Base-by-base conservation (phyloP, 1,140 invertebrate species). In the Hesperophylax magnus region DNA sequence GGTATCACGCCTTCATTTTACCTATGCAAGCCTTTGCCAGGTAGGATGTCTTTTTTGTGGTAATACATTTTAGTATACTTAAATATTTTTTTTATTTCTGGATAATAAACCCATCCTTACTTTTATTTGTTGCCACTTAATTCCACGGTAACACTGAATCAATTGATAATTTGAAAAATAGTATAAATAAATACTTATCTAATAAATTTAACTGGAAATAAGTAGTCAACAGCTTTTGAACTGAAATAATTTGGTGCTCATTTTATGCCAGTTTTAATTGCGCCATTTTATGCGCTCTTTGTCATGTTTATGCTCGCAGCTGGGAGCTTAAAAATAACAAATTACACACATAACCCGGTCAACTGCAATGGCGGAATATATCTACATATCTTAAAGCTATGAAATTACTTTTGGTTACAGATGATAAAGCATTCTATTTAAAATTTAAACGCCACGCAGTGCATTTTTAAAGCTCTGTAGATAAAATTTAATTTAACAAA, bases 221-320 rank as follows among this genome's bases (percentile, higher is more conserved):
- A 1, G 20, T 58, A 22, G 56, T 8, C n/a, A 17, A n/a, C 56
- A 58, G 17, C 22, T 78, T 69, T 67, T 81, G 22, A 61, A 34
- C 24, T 39, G 58, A 65, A 76, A 63, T 47, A 14, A 31, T 18
- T 52, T 9, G 18, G 17, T 20, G 53, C 22, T 22, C 24, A 20
- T 69, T 47, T 69, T 47, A 31, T 34, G 65, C 65, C 22, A 18
- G 63, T 71, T 67, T 72, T 79, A 60, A 67, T 67, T 67, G 63
- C 63, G 61, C 61, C 61, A 65, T 65, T 65, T 65, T 17, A 27
- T 9, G 24, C 31, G 31, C 22, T 27, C 63, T 27, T 27, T 8
- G 27, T 17, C 17, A 67, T 67, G 63, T 67, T 39, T 39, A 15
- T 31, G 31, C 22, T 67, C 9, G 27, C 63, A 67, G 63, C 22